Evolutionary conservation across 1,140 invertebrate species (phyloP), one percentile per base, ranked within the genome.

Genomic region (Heliothis virescens): DNA sequence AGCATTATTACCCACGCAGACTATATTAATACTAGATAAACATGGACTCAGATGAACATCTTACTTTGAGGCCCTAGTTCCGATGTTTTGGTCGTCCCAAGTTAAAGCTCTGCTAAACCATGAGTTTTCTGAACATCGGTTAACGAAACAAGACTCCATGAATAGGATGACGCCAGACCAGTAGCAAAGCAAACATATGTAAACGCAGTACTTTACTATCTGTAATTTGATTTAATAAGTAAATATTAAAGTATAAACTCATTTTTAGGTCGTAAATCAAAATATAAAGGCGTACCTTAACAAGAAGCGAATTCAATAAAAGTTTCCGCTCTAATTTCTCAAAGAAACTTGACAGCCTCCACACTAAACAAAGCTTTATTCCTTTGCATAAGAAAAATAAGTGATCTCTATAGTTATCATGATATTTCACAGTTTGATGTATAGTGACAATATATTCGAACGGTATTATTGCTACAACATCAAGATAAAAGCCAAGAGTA

Each of bases 111-210:
- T 89, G 57, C 85, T 88, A 78, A 92, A 95, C 94, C 94, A 95
- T 9, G 93, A 94, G 77, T 91, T 87, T 83, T 93, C 87, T 10
- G 90, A 90, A 79, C 94, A 95, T 71, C 88, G 86, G 77, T 85
- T 87, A 26, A 91, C 90, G 69, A 94, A 95, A 83, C 94, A 95
- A 26, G 94, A 89, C 69, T 92, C 91, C 88, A 94, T 90, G 67
- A 91, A 95, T 53, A 95, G 85, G 67, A 95, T 87, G 4, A 93
- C 86, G 21, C 94, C 94, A 53, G 89, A 93, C 92, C 92, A 95
- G 82, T 95, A 95, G 79, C 90, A 92, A 29, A 94, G 82, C 15
- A 95, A 86, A 47, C 88, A 79, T 26, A 95, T 90, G 52, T 92
- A 95, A n/a, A 92, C 86, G 76, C 90, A 91, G 77, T 95, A 95